phyloP scores from a whole-genome alignment of 2,113 vertebrate species.

The Clarias macrocephalus region DNA sequence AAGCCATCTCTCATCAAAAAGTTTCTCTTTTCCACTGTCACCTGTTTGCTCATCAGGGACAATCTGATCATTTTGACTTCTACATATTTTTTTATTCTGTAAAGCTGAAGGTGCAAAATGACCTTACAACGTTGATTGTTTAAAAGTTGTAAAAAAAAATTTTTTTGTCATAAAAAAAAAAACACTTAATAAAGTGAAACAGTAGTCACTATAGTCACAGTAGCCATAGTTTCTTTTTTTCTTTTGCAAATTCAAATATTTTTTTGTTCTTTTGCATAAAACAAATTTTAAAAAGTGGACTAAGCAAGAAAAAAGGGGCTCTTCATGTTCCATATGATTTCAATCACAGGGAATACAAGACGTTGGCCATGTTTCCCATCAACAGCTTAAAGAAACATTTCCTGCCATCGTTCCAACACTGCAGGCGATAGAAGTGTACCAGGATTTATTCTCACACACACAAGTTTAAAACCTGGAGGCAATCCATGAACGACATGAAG shows the following conservation, averaged over 20 bases:
- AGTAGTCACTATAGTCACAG: neutral
- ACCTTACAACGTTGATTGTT: no score
- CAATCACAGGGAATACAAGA: conserved; percentile 3
- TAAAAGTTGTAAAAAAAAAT: no score
- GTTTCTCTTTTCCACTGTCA: no score
- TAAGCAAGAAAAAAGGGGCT: neutral
- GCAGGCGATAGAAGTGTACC: conserved; percentile 11
- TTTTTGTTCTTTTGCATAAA: neutral
- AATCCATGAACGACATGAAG: neutral
- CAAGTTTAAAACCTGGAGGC: neutral
- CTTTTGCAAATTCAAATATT: no score
- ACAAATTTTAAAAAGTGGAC: neutral
- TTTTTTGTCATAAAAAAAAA: neutral
- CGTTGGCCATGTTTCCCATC: neutral
- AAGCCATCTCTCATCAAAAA: no score
- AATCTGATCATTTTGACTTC: no score
- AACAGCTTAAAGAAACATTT: neutral
- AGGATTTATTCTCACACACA: neutral
- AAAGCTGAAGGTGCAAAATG: no score
- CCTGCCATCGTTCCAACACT: conserved; percentile 13
- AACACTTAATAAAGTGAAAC: neutral
- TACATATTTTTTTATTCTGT: no score
- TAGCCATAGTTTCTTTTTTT: neutral
- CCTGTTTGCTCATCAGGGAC: no score
- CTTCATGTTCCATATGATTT: conserved; percentile 27